Conservation (phyloP, 2,797 vertebrate genomes). For the Lates japonicus region DNA sequence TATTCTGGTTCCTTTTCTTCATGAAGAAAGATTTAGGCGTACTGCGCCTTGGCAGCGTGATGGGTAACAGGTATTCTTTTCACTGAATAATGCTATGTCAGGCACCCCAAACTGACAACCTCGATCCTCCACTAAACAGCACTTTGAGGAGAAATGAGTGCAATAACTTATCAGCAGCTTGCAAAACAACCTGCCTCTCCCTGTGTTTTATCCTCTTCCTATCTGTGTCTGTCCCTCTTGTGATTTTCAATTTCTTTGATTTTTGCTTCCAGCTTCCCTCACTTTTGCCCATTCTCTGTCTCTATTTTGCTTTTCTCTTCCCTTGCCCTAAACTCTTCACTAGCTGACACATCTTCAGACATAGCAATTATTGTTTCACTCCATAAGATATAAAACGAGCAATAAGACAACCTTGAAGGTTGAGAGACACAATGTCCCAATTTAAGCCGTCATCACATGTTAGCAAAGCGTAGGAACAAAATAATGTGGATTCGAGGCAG, state of each 20-base stretch:
- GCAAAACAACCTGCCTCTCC: slow-evolving; percentile 35
- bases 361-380: slow-evolving; percentile 9
- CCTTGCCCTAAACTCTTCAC: slow-evolving; percentile 1
- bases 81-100: slow-evolving; percentile 52
- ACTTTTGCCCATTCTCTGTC: slow-evolving; percentile 1
- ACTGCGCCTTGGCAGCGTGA: background rate
- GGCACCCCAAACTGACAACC: slow-evolving; percentile 56
- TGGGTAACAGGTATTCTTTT: slow-evolving; percentile 30
- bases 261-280: slow-evolving; percentile 6
- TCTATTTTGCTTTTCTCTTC: background rate
- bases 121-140: slow-evolving; percentile 36
- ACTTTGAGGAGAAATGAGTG: slow-evolving; percentile 46
- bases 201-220: slow-evolving; percentile 17
- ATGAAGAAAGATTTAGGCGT: background rate
- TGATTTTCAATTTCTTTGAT: slow-evolving; percentile 30
- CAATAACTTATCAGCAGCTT: slow-evolving; percentile 58
- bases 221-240: slow-evolving; percentile 24
- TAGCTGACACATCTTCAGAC: slow-evolving; percentile 1
- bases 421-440: background rate
- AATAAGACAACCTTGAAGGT: slow-evolving; percentile 18
- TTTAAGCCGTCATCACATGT: slow-evolving; percentile 10
- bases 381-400: slow-evolving; percentile 20
- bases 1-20: slow-evolving; percentile 12
- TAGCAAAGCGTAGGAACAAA: background rate
- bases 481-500: background rate